phyloP scores from a whole-genome alignment of 1,140 invertebrate genomes.

The Arion vulgaris region DNA sequence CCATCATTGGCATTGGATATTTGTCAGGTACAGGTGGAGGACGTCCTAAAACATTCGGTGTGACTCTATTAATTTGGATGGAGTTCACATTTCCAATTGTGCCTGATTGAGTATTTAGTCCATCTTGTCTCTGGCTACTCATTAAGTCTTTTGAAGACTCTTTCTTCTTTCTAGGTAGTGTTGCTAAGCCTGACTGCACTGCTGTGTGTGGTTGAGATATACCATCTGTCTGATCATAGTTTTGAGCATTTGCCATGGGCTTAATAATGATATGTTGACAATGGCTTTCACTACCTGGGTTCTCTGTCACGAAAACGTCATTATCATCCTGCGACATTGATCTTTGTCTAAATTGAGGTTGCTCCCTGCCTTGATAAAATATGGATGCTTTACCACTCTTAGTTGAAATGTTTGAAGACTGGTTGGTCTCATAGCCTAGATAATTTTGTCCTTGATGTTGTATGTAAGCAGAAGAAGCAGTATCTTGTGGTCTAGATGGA shows the following conservation, averaged over 20 bases:
- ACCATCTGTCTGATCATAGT: constrained; percentile 55
- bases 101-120: not conserved
- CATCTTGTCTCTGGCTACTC: not conserved
- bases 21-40: constrained; percentile 32
- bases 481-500: constrained; percentile 27
- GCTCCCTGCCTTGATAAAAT: constrained; percentile 15
- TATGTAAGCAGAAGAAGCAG: not conserved
- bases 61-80: not conserved
- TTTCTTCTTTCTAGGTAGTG: constrained; percentile 64
- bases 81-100: constrained; percentile 12
- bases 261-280: constrained; percentile 57
- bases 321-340: constrained; percentile 28
- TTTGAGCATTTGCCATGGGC: constrained; percentile 50
- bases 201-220: constrained; percentile 54
- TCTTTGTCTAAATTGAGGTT: constrained; percentile 26
- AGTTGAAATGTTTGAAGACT: not conserved
- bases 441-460: not conserved
- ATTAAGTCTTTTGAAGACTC: not conserved
- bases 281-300: constrained; percentile 1
- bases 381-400: not conserved
- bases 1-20: not conserved
- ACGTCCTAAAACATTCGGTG: constrained; percentile 15
- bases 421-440: not conserved
- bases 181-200: constrained; percentile 66
- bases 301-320: constrained; percentile 31